Conservation (phyloP, 2,888 invertebrate species). For the Epistrophe grossulariae region DNA sequence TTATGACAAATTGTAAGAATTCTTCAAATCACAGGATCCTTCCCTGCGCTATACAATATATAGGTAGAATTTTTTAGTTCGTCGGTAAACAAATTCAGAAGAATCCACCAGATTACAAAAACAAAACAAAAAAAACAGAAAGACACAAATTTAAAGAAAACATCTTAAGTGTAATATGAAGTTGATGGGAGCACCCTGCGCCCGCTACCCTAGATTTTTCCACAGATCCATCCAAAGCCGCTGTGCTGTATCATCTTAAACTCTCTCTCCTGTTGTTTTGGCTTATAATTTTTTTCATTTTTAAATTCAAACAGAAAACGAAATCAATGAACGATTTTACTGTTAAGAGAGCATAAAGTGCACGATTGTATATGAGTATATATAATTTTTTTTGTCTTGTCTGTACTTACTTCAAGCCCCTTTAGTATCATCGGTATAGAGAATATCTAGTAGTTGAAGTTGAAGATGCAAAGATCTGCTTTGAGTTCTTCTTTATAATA, state of each 20-base stretch:
- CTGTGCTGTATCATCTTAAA: conserved; percentile 56
- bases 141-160: conserved; percentile 61
- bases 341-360: conserved; percentile 76
- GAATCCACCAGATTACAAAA: conserved; percentile 13
- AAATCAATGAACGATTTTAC: conserved; percentile 76
- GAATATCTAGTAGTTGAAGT: conserved; percentile 4
- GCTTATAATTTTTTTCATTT: neutral
- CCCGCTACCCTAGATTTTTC: conserved; percentile 26
- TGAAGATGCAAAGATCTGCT: conserved; percentile 32
- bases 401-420: conserved; percentile 52
- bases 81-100: conserved; percentile 48
- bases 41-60: neutral
- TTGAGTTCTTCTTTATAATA: neutral
- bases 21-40: neutral
- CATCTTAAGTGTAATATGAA: conserved; percentile 76
- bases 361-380: conserved; percentile 63
- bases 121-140: too few relatives aligned
- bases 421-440: conserved; percentile 44
- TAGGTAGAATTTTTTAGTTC: conserved; percentile 67
- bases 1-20: neutral
- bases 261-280: conserved; percentile 31
- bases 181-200: conserved; percentile 66
- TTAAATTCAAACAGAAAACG: conserved; percentile 66
- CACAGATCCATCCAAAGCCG: conserved; percentile 36
- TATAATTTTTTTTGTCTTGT: neutral